Conservation (phyloP, 2,113 vertebrate species). For the Enhydra lutris region DNA sequence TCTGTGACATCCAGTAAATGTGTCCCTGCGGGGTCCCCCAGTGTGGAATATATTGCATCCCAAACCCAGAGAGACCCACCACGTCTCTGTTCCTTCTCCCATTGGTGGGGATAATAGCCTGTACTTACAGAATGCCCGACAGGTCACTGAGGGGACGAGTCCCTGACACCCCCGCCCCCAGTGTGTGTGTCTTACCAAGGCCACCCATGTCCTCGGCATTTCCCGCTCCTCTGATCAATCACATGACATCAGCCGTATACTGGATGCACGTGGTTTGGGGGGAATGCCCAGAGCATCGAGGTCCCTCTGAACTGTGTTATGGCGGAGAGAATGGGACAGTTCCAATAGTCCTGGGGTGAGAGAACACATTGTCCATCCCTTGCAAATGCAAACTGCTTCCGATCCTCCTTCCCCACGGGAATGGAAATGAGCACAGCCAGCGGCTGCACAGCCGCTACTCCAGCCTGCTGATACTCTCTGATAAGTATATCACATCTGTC, state of each 20-base stretch:
- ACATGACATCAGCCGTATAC: not conserved
- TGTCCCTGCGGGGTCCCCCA: not conserved
- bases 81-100: not conserved
- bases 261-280: not conserved
- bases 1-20: not conserved
- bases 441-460: not conserved
- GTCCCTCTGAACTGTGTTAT: not conserved
- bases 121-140: not conserved
- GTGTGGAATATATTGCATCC: not conserved
- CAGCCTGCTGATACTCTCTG: not conserved
- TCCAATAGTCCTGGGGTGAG: not conserved
- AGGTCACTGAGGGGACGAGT: not conserved
- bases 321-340: not conserved
- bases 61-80: not conserved
- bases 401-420: not conserved
- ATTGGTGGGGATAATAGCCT: too few relatives aligned
- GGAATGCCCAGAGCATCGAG: not conserved
- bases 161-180: not conserved
- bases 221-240: not conserved
- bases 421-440: not conserved
- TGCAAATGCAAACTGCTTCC: not conserved
- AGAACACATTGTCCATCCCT: not conserved
- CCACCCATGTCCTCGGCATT: not conserved
- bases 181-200: not conserved
- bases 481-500: not conserved